Conservation (phyloP, 2,797 vertebrate genomes). For the Anas capensis region DNA sequence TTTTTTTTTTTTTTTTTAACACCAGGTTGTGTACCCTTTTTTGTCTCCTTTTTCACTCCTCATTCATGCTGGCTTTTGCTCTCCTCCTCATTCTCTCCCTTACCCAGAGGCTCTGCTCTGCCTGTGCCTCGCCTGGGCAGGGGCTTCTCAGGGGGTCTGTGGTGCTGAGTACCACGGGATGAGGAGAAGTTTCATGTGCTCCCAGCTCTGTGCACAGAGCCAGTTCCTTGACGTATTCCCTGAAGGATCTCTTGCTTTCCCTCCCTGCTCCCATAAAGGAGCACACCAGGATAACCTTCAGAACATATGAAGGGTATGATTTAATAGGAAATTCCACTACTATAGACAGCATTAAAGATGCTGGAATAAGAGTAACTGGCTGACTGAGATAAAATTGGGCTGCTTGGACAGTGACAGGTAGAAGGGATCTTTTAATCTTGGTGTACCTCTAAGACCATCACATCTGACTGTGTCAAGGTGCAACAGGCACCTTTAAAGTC, state of each 20-base stretch:
- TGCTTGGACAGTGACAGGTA: background rate
- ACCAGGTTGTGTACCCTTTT: background rate
- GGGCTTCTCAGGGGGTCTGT: background rate
- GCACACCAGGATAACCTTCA: too few species aligned
- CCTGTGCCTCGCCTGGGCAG: background rate
- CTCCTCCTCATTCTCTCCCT: background rate
- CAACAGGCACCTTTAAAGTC: background rate
- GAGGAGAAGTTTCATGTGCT: background rate
- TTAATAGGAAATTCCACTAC: background rate
- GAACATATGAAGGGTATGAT: background rate
- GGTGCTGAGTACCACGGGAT: background rate
- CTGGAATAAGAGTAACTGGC: background rate
- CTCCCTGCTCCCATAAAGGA: conserved; percentile 2
- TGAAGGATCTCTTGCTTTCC: conserved; percentile 16
- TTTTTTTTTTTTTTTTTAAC: background rate
- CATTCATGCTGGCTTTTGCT: background rate
- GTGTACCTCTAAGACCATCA: background rate
- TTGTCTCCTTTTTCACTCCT: background rate
- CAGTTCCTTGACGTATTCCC: background rate
- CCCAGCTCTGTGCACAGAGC: background rate
- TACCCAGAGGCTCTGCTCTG: background rate
- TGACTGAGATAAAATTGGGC: background rate
- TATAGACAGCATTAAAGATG: background rate
- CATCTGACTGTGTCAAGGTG: fast-evolving
- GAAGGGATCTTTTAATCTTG: background rate